Evolutionary conservation across 2,888 invertebrate genomes (phyloP).

Genomic region (Andrena bucephala): DNA sequence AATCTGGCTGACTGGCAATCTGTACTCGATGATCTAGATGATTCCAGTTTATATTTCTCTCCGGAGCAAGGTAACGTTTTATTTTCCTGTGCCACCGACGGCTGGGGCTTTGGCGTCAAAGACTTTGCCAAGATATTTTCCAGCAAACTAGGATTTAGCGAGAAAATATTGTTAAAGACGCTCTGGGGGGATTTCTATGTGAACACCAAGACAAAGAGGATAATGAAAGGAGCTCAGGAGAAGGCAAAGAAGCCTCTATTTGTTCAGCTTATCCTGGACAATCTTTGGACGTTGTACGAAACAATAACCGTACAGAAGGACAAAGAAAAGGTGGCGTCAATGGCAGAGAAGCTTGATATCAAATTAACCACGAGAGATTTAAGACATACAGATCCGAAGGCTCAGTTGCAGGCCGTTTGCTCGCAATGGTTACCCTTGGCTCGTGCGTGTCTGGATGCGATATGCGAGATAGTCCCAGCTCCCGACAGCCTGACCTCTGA

Average conservation of each 20-base stretch:
- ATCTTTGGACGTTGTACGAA: slow-evolving; percentile 96
- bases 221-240: slow-evolving; percentile 95
- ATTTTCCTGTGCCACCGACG: slow-evolving; percentile 98
- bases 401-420: slow-evolving; percentile 93
- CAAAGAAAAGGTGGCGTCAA: slow-evolving; percentile 89
- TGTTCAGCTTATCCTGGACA: slow-evolving; percentile 95
- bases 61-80: slow-evolving; percentile 98
- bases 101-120: slow-evolving; percentile 94
- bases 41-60: slow-evolving; percentile 95
- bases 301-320: slow-evolving; percentile 91
- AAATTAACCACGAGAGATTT: slow-evolving; percentile 92
- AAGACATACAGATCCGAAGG: slow-evolving; percentile 91
- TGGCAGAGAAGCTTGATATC: slow-evolving; percentile 92
- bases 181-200: slow-evolving; percentile 98
- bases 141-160: slow-evolving; percentile 90
- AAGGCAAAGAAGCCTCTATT: slow-evolving; percentile 97
- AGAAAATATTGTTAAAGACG: slow-evolving; percentile 90
- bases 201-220: slow-evolving; percentile 93
- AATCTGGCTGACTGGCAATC: slow-evolving; percentile 89
- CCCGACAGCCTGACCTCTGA: slow-evolving; percentile 91
- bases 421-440: slow-evolving; percentile 97
- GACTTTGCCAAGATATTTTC: slow-evolving; percentile 94
- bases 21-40: slow-evolving; percentile 93
- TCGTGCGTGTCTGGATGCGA: slow-evolving; percentile 92
- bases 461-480: slow-evolving; percentile 92